Conservation (phyloP, 1,140 invertebrate genomes). For the Sogatella furcifera region DNA sequence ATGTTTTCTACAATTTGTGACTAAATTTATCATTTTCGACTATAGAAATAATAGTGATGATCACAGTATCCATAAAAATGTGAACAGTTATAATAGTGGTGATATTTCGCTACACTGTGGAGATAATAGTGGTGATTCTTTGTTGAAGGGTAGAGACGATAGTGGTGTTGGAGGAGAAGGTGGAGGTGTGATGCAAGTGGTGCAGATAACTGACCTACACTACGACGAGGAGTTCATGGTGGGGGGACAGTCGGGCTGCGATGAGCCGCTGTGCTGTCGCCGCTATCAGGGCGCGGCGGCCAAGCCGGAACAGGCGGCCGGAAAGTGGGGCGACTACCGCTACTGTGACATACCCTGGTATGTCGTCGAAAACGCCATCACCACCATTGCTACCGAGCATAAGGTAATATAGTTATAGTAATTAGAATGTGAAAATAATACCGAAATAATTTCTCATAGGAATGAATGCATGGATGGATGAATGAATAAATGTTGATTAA, state of each 20-base stretch:
- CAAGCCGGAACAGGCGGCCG: constrained; percentile 39
- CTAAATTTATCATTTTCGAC: no score
- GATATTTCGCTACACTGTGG: no score
- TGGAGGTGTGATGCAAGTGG: neutral
- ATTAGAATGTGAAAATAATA: no score
- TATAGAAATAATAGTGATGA: no score
- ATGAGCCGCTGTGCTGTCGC: constrained; percentile 68
- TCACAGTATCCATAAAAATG: no score
- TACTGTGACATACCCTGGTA: constrained; percentile 59
- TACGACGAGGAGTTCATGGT: constrained; percentile 60
- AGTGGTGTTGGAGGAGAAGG: neutral
- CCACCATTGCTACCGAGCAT: constrained; percentile 40
- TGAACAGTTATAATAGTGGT: no score
- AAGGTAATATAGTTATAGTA: no score
- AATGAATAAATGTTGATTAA: no score
- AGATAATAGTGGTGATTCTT: neutral
- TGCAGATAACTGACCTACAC: constrained; percentile 69
- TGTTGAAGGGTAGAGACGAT: neutral
- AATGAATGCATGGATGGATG: no score
- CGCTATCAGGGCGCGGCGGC: constrained; percentile 35
- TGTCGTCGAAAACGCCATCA: constrained; percentile 46
- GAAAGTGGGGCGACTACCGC: constrained; percentile 67
- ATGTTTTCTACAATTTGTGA: no score
- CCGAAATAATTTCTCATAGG: no score
- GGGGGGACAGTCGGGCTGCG: constrained; percentile 50